Conservation (phyloP, 2,888 invertebrate species). For the Acrobasis repandana region DNA sequence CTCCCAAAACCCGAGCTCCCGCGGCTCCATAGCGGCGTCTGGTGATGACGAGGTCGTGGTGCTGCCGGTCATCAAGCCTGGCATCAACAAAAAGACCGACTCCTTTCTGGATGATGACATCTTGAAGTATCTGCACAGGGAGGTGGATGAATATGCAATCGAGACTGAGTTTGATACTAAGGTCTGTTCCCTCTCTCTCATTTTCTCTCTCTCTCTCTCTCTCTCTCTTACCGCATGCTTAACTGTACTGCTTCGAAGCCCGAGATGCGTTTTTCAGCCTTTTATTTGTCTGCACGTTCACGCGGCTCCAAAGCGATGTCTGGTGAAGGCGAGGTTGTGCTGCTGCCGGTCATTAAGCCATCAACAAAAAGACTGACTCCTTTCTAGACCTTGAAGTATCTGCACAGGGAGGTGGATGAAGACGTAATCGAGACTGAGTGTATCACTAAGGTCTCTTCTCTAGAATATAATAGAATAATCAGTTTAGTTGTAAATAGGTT, state of each 20-base stretch:
- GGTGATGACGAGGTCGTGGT: constrained; percentile 58
- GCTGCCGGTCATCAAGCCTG: constrained; percentile 53
- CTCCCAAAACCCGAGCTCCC: constrained; percentile 86
- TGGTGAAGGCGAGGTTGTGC: constrained; percentile 58
- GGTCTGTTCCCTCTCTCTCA: constrained; percentile 45
- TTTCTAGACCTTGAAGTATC: constrained; percentile 85
- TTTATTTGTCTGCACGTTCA: no score
- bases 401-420: constrained; percentile 86
- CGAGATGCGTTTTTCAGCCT: no score
- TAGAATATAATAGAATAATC: no score
- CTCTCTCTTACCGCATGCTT: no score
- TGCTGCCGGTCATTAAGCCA: constrained; percentile 52
- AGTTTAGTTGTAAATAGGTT: no score
- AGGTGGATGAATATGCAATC: constrained; percentile 86
- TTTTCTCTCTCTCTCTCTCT: background rate
- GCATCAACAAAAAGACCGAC: constrained; percentile 51
- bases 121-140: constrained; percentile 85
- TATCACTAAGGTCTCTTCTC: constrained; percentile 76
- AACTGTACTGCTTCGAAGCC: no score
- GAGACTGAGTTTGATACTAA: constrained; percentile 87
- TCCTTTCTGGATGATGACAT: constrained; percentile 84
- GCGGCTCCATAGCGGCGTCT: constrained; percentile 84
- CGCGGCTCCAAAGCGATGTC: constrained; percentile 84
- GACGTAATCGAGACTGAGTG: constrained; percentile 88
- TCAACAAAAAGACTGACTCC: constrained; percentile 59